Percentiles rank a stretch among this genome's conserved stretches.
These are phyloP conservation scores for Pollimyrus isidori DNA, from an alignment of 2,113 vertebrate species.

Conservation along the genomic window DNA sequence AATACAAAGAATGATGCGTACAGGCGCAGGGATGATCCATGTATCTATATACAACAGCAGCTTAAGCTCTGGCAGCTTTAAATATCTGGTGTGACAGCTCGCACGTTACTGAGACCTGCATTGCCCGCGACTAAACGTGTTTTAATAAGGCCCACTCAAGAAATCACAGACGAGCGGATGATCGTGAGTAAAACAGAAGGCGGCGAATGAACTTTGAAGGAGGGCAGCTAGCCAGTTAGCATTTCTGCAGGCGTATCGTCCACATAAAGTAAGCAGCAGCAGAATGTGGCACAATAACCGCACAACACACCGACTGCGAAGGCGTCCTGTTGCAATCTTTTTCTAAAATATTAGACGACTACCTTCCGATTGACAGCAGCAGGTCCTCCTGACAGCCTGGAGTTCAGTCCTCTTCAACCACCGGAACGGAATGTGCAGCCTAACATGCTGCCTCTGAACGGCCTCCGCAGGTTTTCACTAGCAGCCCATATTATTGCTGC, in stretches of 20 bases:
- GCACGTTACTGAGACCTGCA: background rate
- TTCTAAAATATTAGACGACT: slow-evolving; percentile 22
- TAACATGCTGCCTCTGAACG: slow-evolving; percentile 16
- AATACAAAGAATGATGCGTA: background rate
- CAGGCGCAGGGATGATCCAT: background rate
- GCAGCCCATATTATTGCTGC: background rate
- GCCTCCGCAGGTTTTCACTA: background rate
- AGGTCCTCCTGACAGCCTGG: slow-evolving; percentile 44
- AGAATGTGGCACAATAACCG: background rate
- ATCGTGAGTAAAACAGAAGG: background rate
- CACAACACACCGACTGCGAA: background rate
- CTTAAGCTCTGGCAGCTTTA: background rate
- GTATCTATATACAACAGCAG: background rate
- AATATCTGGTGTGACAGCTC: background rate
- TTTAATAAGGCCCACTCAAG: background rate
- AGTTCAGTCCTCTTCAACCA: slow-evolving; percentile 34
- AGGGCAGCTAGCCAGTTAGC: slow-evolving; percentile 14
- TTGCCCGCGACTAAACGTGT: background rate
- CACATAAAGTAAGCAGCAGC: background rate
- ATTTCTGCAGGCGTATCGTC: background rate
- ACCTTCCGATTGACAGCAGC: slow-evolving; percentile 51
- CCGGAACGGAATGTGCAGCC: slow-evolving; percentile 35
- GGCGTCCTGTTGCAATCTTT: background rate
- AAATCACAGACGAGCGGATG: background rate
- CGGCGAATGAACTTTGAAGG: slow-evolving; percentile 9